A percentile compares a stretch with the other conserved stretches of the same genome.
These are phyloP conservation scores for Siniperca obscura DNA, from an alignment of 2,797 vertebrate species.

Conservation along the genomic window DNA sequence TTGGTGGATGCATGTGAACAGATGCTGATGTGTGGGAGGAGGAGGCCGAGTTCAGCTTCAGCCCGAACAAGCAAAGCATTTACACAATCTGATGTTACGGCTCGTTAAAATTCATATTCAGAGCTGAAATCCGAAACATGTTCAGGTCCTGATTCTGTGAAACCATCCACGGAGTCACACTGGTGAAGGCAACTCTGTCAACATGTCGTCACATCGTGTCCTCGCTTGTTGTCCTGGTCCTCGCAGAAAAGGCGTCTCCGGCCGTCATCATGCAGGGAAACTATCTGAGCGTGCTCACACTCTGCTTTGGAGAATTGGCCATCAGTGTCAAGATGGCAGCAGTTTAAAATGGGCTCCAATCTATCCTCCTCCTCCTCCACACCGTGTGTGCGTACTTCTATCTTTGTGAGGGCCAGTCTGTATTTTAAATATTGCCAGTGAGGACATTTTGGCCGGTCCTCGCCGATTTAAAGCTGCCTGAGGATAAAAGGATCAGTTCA, in stretches of 20 bases:
- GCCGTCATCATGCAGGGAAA: background rate
- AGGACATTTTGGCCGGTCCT: background rate
- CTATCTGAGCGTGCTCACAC: conserved; percentile 24
- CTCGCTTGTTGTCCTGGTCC: background rate
- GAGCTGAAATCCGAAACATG: background rate
- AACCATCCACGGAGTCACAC: background rate
- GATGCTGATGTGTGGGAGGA: conserved; percentile 51
- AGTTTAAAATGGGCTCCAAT: conserved; percentile 50
- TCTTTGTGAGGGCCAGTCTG: conserved; percentile 6
- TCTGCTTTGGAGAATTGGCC: conserved; percentile 25
- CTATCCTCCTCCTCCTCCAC: conserved; percentile 43
- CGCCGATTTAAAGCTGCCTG: background rate
- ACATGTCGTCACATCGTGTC: background rate
- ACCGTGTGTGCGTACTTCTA: background rate
- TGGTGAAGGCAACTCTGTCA: background rate
- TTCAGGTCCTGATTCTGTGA: background rate
- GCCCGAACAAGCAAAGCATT: background rate
- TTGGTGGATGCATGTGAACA: conserved; percentile 38
- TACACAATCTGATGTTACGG: background rate
- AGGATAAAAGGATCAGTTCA: background rate
- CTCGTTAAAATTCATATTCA: conserved; percentile 9
- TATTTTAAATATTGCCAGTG: background rate
- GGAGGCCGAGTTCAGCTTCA: conserved; percentile 36
- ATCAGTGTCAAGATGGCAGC: conserved; percentile 61
- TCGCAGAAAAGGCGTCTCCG: background rate